Percentiles rank a stretch among this genome's conserved stretches.
Evolutionary conservation across 2,888 invertebrate species (phyloP).

Genomic region (Drosophila meridionalis): DNA sequence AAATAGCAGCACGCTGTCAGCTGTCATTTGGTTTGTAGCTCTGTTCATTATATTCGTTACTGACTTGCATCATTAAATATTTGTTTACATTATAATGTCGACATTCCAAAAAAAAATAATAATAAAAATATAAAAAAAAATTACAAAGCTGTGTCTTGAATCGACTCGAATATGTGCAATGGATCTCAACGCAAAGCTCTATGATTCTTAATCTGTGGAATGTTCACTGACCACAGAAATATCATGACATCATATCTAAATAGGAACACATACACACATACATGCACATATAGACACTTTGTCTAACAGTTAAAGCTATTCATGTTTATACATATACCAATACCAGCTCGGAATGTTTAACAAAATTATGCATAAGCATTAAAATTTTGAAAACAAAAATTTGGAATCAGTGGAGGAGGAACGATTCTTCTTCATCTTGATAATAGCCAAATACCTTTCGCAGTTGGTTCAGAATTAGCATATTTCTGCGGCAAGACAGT

Average conservation of each 20-base stretch:
- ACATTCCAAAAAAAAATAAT: slow-evolving; percentile 12
- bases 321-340: slow-evolving; percentile 39
- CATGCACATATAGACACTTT: slow-evolving; percentile 16
- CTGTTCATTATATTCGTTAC: slow-evolving; percentile 21
- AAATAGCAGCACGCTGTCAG: slow-evolving; percentile 13
- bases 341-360: slow-evolving; percentile 51
- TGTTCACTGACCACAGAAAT: slow-evolving; percentile 26
- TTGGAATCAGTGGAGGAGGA: slow-evolving; percentile 15
- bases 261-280: neutral
- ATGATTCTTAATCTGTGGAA: slow-evolving; percentile 31
- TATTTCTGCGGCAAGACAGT: slow-evolving; percentile 22
- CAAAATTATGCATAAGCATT: slow-evolving; percentile 58
- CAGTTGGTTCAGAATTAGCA: slow-evolving; percentile 46
- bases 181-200: slow-evolving; percentile 24
- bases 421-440: slow-evolving; percentile 26
- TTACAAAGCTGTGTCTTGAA: neutral
- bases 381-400: slow-evolving; percentile 36
- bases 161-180: slow-evolving; percentile 13
- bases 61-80: slow-evolving; percentile 19
- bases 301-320: slow-evolving; percentile 63
- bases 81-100: slow-evolving; percentile 20
- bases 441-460: slow-evolving; percentile 47
- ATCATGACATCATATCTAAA: slow-evolving; percentile 50
- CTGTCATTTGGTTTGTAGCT: slow-evolving; percentile 22
- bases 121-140: neutral